Conservation (phyloP, 2,797 vertebrate genomes). For the Tragopan temminckii region DNA sequence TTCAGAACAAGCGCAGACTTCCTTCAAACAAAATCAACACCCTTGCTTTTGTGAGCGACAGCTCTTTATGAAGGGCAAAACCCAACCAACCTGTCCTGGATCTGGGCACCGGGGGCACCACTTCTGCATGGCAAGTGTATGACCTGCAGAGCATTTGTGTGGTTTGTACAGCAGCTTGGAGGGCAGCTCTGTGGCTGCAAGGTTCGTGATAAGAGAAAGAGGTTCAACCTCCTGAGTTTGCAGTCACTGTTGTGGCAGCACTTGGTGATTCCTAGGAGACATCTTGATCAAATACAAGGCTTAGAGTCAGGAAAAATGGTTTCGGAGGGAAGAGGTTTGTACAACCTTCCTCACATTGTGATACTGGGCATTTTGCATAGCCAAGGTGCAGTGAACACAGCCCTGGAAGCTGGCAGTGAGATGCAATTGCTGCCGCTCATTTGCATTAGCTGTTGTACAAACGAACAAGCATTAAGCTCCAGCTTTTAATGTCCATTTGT, state of each 20-base stretch:
- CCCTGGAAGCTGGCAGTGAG: background rate
- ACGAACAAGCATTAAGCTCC: background rate
- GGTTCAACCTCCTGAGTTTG: background rate
- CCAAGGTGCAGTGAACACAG: background rate
- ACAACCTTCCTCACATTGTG: background rate
- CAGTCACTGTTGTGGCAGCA: background rate
- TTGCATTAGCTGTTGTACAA: background rate
- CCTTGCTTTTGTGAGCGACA: background rate
- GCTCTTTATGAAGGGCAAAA: background rate
- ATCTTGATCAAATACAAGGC: background rate
- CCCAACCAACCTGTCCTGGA: rapidly evolving
- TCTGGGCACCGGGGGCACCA: rapidly evolving
- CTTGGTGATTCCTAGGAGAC: background rate
- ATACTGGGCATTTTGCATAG: background rate
- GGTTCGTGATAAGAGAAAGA: background rate
- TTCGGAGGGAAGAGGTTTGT: background rate
- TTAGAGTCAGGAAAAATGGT: background rate
- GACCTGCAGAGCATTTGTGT: rapidly evolving
- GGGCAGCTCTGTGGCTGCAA: background rate
- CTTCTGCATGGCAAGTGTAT: rapidly evolving
- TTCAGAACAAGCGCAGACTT: background rate
- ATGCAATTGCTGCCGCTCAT: background rate
- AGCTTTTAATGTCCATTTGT: conserved; percentile 23
- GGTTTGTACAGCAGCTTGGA: background rate
- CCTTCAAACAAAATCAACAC: background rate